These are phyloP conservation scores for Eristalinus sepulchralis DNA, from an alignment of 2,888 invertebrate species.

Conservation along the genomic window DNA sequence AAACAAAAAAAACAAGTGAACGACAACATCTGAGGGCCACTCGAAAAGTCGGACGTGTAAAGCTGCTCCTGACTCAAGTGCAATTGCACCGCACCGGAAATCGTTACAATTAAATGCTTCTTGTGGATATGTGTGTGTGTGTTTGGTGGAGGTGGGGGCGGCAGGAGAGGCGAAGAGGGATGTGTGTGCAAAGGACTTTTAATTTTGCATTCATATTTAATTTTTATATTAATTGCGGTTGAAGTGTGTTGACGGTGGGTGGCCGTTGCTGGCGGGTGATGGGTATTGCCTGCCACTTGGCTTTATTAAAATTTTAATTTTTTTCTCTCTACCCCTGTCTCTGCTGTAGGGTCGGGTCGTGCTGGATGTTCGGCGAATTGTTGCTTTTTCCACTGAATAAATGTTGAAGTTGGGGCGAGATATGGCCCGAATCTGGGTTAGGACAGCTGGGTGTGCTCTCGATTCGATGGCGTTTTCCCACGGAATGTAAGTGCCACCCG, in stretches of 20 bases:
- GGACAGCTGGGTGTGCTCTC: neutral
- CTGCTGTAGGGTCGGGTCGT: neutral
- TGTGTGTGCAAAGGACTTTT: constrained; percentile 57
- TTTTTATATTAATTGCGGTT: constrained; percentile 64
- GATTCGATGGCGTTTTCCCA: neutral
- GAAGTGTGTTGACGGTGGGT: constrained; percentile 43
- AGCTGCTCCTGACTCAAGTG: constrained; percentile 63
- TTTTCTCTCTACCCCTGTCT: neutral
- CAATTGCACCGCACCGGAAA: constrained; percentile 61
- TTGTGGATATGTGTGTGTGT: neutral
- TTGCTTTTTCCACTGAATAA: neutral
- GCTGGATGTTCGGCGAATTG: neutral
- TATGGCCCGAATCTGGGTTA: neutral
- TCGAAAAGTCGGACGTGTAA: constrained; percentile 66
- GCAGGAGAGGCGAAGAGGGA: too few species aligned
- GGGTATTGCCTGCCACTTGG: neutral
- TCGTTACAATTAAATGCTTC: constrained; percentile 66
- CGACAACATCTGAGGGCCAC: constrained; percentile 27
- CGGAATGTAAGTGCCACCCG: neutral
- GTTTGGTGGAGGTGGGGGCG: neutral
- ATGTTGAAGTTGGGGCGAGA: neutral
- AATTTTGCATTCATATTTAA: constrained; percentile 64
- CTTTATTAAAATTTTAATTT: constrained; percentile 18
- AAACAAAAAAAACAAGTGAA: constrained; percentile 9
- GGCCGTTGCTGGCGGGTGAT: neutral